These are phyloP conservation scores for Prunella fulvescens DNA, from an alignment of 2,113 vertebrate species.

Conservation along the genomic window DNA sequence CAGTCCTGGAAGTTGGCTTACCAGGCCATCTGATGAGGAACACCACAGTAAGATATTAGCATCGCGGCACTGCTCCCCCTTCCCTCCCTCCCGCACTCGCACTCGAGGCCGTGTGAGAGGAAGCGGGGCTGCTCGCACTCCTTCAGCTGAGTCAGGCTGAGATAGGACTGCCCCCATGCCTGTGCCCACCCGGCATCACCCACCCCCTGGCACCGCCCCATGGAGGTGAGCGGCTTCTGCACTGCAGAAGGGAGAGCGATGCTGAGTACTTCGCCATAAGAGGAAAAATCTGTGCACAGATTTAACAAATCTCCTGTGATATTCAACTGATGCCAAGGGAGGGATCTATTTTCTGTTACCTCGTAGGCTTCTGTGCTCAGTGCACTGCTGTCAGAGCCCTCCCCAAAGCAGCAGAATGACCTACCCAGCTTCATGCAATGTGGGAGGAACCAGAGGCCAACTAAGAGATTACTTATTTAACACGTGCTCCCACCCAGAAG, in stretches of 20 bases:
- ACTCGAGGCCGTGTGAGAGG: constrained; percentile 14
- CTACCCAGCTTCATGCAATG: not conserved
- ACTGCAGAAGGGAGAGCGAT: not conserved
- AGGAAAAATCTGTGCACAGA: constrained; percentile 21
- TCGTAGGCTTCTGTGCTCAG: not conserved
- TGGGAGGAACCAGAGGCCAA: not conserved
- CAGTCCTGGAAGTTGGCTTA: not conserved
- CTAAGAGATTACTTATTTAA: not conserved
- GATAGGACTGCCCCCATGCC: not conserved
- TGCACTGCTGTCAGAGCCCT: not conserved
- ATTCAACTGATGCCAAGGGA: not conserved
- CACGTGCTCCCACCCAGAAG: fast-evolving
- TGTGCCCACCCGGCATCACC: not conserved
- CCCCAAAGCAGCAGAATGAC: not conserved
- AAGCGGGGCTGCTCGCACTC: not conserved
- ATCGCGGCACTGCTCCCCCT: not conserved
- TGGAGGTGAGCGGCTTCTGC: constrained; percentile 16
- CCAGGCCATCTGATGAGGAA: constrained; percentile 23
- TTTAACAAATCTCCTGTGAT: not conserved
- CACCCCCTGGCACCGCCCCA: not conserved
- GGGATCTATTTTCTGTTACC: not conserved
- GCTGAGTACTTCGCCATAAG: constrained; percentile 11
- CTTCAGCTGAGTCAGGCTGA: constrained; percentile 37
- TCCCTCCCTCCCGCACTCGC: not conserved
- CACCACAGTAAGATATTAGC: not conserved